Evolutionary conservation across 2,888 invertebrate genomes (phyloP).

Genomic region (Mechanitis mazaeus): DNA sequence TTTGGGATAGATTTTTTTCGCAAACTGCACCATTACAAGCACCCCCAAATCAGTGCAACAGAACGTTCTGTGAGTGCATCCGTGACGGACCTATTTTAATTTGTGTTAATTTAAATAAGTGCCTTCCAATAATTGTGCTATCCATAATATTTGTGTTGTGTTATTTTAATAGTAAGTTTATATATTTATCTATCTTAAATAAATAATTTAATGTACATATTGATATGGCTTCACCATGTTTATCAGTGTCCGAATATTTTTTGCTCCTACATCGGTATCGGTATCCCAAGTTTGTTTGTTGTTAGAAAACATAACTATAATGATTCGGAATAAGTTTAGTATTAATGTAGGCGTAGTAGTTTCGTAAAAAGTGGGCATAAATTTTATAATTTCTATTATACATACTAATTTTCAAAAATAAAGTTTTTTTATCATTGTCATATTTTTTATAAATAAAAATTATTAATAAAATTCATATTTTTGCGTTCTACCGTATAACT

Average conservation of each 20-base stretch:
- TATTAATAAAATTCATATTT: no score
- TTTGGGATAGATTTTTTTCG: conserved; percentile 72
- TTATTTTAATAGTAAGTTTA: conserved; percentile 20
- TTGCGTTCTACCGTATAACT: no score
- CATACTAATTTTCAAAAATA: no score
- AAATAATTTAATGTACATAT: conserved; percentile 3
- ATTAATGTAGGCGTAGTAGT: conserved; percentile 2
- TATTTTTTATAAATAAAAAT: no score
- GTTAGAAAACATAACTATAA: background rate
- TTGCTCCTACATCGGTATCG: background rate
- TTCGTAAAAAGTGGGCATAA: conserved; percentile 1
- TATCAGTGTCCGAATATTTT: conserved; percentile 10
- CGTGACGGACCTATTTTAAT: conserved; percentile 7
- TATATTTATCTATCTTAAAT: conserved; percentile 3
- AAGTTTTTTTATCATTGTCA: no score
- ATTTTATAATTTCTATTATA: background rate
- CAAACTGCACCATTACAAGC: conserved; percentile 65
- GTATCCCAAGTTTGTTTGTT: background rate
- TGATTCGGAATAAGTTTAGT: conserved; percentile 15
- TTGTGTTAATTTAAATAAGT: background rate
- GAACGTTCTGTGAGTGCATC: conserved; percentile 26
- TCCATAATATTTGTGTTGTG: conserved; percentile 13
- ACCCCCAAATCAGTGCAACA: conserved; percentile 49
- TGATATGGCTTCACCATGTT: conserved; percentile 1
- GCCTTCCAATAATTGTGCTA: background rate